These are phyloP conservation scores for Torymus auratus DNA, from an alignment of 2,888 invertebrate species.

Conservation along the genomic window DNA sequence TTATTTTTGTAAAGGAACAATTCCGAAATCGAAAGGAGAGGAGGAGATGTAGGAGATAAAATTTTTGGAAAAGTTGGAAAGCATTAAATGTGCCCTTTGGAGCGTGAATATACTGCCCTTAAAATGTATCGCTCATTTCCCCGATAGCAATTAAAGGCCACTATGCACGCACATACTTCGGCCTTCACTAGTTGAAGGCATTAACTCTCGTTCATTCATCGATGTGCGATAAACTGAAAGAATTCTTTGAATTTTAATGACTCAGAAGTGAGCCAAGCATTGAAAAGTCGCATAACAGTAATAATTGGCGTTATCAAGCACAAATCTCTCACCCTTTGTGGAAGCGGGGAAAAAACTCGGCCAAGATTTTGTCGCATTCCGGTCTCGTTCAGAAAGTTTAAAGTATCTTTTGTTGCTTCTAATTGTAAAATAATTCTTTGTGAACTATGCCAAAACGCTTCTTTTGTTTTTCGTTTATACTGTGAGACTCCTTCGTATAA, in stretches of 20 bases:
- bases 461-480: too few species aligned
- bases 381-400: neutral
- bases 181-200: slow-evolving; percentile 14
- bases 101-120: neutral
- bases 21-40: too few species aligned
- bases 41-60: neutral
- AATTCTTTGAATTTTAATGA: slow-evolving; percentile 43
- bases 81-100: too few species aligned
- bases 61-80: neutral
- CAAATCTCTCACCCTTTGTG: slow-evolving; percentile 21
- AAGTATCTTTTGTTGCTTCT: too few species aligned
- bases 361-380: neutral
- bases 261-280: slow-evolving; percentile 5
- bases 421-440: too few species aligned
- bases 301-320: slow-evolving; percentile 31
- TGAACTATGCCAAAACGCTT: too few species aligned
- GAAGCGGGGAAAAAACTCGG: neutral
- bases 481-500: too few species aligned
- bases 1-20: too few species aligned
- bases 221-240: slow-evolving; percentile 21
- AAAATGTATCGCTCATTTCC: neutral
- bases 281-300: slow-evolving; percentile 8
- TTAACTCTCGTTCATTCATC: slow-evolving; percentile 27
- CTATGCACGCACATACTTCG: neutral
- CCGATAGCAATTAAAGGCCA: slow-evolving; percentile 11